phyloP scores from a whole-genome alignment of 2,888 invertebrate genomes.

The Leptopterna dolabrata region DNA sequence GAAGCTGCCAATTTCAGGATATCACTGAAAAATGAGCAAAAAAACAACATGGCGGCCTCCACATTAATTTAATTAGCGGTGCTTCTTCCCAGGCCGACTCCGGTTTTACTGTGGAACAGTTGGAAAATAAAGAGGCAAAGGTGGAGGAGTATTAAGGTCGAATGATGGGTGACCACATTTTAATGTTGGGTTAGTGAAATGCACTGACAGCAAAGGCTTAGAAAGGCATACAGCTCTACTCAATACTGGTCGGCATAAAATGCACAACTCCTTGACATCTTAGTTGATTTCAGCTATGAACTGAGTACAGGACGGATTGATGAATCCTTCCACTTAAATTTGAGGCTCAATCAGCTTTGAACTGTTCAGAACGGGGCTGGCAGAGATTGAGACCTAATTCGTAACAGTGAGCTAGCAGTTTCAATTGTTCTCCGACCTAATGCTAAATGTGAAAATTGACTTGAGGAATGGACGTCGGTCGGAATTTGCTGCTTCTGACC shows the following conservation, averaged over 20 bases:
- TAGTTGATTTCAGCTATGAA: conserved; percentile 20
- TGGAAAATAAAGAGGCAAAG: background rate
- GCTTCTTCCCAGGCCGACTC: conserved; percentile 23
- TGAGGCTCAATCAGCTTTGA: too few relatives aligned
- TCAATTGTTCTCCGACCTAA: too few relatives aligned
- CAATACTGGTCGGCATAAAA: too few relatives aligned
- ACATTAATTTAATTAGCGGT: conserved; percentile 17
- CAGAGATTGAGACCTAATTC: too few relatives aligned
- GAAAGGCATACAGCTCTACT: background rate
- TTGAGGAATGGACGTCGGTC: too few relatives aligned
- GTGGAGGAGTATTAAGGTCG: background rate
- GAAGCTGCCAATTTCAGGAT: conserved; percentile 37
- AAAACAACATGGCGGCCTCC: conserved; percentile 45
- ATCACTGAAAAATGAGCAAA: conserved; percentile 42
- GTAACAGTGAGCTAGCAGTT: too few relatives aligned
- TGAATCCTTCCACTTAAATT: too few relatives aligned
- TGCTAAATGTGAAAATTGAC: too few relatives aligned
- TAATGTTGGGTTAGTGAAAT: background rate
- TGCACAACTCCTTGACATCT: background rate
- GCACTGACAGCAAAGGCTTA: background rate
- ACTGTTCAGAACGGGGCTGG: too few relatives aligned
- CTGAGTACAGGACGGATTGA: too few relatives aligned
- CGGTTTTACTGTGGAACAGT: background rate
- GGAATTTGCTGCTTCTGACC: too few relatives aligned
- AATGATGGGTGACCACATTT: background rate